Conservation (phyloP, 1,140 invertebrate genomes). For the Calliopsis andreniformis region DNA sequence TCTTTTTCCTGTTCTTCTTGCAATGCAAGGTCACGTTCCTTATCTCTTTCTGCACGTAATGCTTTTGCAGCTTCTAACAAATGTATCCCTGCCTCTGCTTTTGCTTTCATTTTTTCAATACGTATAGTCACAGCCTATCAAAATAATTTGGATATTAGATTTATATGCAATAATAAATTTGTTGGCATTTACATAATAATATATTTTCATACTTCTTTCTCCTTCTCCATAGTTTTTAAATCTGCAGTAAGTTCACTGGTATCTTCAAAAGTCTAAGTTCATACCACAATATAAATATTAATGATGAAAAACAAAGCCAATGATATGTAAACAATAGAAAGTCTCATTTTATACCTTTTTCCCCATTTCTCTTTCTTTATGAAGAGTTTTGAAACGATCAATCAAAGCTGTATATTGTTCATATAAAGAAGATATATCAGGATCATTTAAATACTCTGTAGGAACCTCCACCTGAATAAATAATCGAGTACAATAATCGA, state of each 20-base stretch:
- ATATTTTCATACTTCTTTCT: conserved; percentile 85
- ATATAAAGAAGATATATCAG: conserved; percentile 87
- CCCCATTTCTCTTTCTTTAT: conserved; percentile 87
- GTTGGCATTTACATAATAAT: background rate
- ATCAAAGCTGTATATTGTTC: conserved; percentile 90
- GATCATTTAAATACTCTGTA: conserved; percentile 89
- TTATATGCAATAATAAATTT: too few species aligned
- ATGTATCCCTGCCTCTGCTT: conserved; percentile 70
- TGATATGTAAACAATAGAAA: background rate
- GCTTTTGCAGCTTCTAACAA: conserved; percentile 86
- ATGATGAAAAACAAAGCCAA: background rate
- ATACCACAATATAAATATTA: background rate
- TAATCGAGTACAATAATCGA: background rate
- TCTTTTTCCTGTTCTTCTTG: conserved; percentile 75
- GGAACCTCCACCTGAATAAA: conserved; percentile 88
- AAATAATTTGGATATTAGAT: background rate
- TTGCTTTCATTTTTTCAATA: conserved; percentile 83
- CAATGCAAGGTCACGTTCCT: conserved; percentile 85
- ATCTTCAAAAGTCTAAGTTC: conserved; percentile 78
- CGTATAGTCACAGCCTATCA: conserved; percentile 72
- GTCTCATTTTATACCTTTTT: conserved; percentile 80
- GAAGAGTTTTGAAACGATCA: conserved; percentile 90
- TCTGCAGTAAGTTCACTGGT: conserved; percentile 87
- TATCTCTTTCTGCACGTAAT: conserved; percentile 88
- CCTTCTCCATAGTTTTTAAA: conserved; percentile 92